Base-by-base conservation (phyloP, 2,888 invertebrate species). In the Ochropleura plecta region DNA sequence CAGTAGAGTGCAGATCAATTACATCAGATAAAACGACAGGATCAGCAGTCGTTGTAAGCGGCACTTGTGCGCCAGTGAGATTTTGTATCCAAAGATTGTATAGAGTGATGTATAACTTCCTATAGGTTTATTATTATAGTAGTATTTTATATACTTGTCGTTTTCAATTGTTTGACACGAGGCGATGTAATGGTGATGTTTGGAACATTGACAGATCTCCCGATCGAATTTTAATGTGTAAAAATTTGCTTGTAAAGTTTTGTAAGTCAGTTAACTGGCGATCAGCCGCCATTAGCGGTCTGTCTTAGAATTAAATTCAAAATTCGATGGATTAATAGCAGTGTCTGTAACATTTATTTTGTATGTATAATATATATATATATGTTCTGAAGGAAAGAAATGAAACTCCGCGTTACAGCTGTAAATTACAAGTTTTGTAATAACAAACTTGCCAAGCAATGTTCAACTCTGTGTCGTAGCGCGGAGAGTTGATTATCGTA, bases 11-110 rank as follows among this genome's bases (percentile, higher is more conserved):
- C 5, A 60, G 65, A 51, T 48, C 10, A 0, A 10, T 3, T 10
- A 7, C 57, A 46, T 46, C 46, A 18, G 55, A 14, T 30, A 1
- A 42, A 14, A 14, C 12, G 10, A 30, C 46, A 59, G 20, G 12
- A 16, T 5, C 9, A 20, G 64, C 68, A 82, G 68, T 85, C 51
- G 48, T 57, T 73, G 78, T 75, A 63, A 79, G 81, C 83, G 80
- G 79, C 79, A 84, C 73, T 79, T 76, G 78, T 73, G 89, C 91
- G 92, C 91, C 90, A 76, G 88, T 88, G 92, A 93, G 92, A 92
- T 93, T 93, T 95, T 95, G 95, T 95, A 95, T 96, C 96, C 96
- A 95, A 96, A 96, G 95, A 96, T 95, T 94, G 94, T 92, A 91
- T 91, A 93, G 95, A 95, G 95, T 96, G 95, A 95, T 95, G 93